Evolutionary conservation across 2,888 invertebrate species (phyloP), one percentile per base, ranked within the genome.

Genomic region (Drosophila maculinotata): DNA sequence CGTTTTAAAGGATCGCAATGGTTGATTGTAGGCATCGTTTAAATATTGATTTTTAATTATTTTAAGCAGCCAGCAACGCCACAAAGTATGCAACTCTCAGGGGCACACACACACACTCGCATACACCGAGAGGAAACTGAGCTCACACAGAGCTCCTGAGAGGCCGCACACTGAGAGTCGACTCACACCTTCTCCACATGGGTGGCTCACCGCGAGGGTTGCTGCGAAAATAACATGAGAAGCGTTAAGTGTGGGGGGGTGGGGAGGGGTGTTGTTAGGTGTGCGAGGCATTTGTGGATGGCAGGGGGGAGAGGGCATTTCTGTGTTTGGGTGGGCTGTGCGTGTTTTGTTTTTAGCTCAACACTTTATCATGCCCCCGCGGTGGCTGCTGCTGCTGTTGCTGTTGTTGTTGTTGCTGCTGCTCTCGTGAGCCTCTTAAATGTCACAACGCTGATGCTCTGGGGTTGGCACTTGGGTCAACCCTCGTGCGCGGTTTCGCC

Each of bases 31-130:
- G 72, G 75, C 68, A 81, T 54, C 70, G 79, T 70, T 74, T 74
- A 79, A 83, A 83, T 83, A 83, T 87, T 83, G 83, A 83, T 87
- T 83, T 83, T 85, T 72, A 83, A 83, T 83, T 83, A 83, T 85
- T 82, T 74, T 80, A 87, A 87, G 82, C 83, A 84, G 68, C 58
- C 60, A 57, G 23, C 68, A 58, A 60, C 70, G 77, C 80, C 80
- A 44, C 81, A 79, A 79, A 86, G 84, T 80, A 80, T 83, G 87
- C 87, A 76, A 48, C 64, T 65, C 84, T 52, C 62, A 49, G 26
- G 39, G 49, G 26, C 47, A 35, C 56, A 67, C 63, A 70, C 51
- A 41, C 28, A 41, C 42, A 47, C 25, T 25, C 31, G 47, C 38
- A 65, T 35, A 64, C 33, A 63, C 31, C 53, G 47, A 23, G 8